These are phyloP conservation scores for Oncopeltus fasciatus DNA, from an alignment of 1,140 invertebrate species.

Conservation along the genomic window DNA sequence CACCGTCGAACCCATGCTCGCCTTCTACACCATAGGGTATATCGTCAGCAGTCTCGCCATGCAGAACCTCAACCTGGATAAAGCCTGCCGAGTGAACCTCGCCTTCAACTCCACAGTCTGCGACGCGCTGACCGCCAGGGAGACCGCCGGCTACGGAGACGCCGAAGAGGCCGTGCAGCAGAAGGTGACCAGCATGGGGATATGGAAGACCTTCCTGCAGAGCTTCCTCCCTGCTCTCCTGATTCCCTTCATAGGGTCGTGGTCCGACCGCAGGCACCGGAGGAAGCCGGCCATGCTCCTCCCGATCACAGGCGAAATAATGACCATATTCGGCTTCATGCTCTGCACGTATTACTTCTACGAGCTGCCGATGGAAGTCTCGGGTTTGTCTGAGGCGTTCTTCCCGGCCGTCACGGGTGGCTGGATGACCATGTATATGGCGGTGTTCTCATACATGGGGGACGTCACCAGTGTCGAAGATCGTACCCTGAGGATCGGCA, in stretches of 20 bases:
- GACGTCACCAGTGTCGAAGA: slow-evolving; percentile 67
- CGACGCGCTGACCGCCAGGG: slow-evolving; percentile 48
- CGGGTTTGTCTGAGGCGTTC: slow-evolving; percentile 56
- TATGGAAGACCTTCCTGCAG: slow-evolving; percentile 67
- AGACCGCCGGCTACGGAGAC: slow-evolving; percentile 50
- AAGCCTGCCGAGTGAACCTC: slow-evolving; percentile 68
- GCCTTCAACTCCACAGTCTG: slow-evolving; percentile 52
- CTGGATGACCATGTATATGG: slow-evolving; percentile 79
- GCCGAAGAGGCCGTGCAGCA: slow-evolving; percentile 57
- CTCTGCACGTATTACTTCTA: slow-evolving; percentile 59
- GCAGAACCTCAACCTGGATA: slow-evolving; percentile 71
- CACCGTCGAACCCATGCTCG: slow-evolving; percentile 64
- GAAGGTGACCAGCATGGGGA: slow-evolving; percentile 56
- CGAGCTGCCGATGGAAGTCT: slow-evolving; percentile 50
- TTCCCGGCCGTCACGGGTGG: slow-evolving; percentile 67
- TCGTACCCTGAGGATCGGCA: slow-evolving; percentile 65
- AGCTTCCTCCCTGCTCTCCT: slow-evolving; percentile 56
- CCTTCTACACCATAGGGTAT: slow-evolving; percentile 63
- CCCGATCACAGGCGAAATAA: slow-evolving; percentile 63
- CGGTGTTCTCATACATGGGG: slow-evolving; percentile 74
- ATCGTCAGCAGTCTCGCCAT: slow-evolving; percentile 58
- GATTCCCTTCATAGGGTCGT: slow-evolving; percentile 54
- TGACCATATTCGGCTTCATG: slow-evolving; percentile 59
- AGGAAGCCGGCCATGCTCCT: slow-evolving; percentile 72
- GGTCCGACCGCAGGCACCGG: slow-evolving; percentile 38